These are phyloP conservation scores for Xenopus laevis DNA, from an alignment of 2,113 vertebrate genomes.

Conservation along the genomic window DNA sequence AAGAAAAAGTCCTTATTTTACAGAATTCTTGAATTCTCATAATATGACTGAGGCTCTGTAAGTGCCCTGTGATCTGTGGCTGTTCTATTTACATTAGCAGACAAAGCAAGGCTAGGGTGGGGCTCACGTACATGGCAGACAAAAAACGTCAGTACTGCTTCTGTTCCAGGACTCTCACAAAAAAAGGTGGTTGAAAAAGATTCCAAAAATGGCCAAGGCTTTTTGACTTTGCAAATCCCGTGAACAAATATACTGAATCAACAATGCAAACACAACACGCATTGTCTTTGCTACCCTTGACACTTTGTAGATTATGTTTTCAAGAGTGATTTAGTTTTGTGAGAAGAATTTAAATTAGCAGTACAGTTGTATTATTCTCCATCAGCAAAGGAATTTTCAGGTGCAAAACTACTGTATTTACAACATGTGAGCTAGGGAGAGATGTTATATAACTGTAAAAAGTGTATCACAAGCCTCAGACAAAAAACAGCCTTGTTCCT, in stretches of 20 bases:
- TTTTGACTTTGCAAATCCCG: not conserved
- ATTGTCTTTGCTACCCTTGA: not conserved
- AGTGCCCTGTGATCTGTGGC: not conserved
- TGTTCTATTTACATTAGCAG: not conserved
- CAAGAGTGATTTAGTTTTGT: not conserved
- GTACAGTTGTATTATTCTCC: too few relatives aligned
- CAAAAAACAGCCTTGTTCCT: too few relatives aligned
- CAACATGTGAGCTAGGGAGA: too few relatives aligned
- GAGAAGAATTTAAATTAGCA: not conserved
- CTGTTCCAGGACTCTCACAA: not conserved
- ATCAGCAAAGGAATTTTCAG: too few relatives aligned
- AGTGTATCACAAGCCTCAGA: too few relatives aligned
- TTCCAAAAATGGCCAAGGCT: constrained; percentile 3
- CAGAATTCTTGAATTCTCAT: too few relatives aligned
- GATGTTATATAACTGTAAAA: too few relatives aligned
- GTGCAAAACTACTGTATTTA: too few relatives aligned
- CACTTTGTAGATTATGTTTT: not conserved
- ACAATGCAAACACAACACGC: not conserved
- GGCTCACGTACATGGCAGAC: not conserved
- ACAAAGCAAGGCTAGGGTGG: not conserved
- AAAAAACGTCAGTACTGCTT: not conserved
- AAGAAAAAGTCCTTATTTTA: too few relatives aligned
- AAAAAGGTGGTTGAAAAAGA: not conserved
- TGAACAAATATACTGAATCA: not conserved
- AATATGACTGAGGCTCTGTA: too few relatives aligned